Evolutionary conservation across 2,888 invertebrate species (phyloP).

Genomic region (Cryptosula pallasiana): DNA sequence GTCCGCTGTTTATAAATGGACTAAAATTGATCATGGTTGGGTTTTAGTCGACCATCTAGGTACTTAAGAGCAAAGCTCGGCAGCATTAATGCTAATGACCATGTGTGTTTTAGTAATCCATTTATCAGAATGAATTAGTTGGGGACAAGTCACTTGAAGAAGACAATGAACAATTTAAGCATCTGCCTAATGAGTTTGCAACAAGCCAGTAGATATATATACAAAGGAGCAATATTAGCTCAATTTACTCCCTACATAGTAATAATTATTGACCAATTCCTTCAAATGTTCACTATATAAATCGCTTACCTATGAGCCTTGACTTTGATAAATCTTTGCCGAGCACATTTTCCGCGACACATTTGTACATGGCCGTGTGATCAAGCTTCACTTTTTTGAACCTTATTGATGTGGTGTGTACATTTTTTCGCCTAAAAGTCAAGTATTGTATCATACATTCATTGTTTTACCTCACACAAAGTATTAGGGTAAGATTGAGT

Average conservation of each 20-base stretch:
- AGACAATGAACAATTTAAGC: not conserved
- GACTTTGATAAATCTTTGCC: constrained; percentile 7
- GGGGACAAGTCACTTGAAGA: not conserved
- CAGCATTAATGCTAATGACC: not conserved
- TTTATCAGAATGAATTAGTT: not conserved
- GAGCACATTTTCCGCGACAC: not conserved
- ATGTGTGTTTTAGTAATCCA: not conserved
- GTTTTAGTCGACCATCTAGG: not conserved
- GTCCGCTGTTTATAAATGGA: not conserved
- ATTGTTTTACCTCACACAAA: too few species aligned
- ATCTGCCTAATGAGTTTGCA: not conserved
- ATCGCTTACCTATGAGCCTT: constrained; percentile 20
- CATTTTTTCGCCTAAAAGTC: constrained; percentile 14
- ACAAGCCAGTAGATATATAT: not conserved
- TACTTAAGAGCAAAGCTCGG: not conserved
- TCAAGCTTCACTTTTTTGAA: not conserved
- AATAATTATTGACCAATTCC: too few species aligned
- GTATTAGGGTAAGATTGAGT: too few species aligned
- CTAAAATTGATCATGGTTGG: not conserved
- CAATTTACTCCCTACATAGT: too few species aligned
- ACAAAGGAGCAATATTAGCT: too few species aligned
- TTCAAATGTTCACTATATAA: too few species aligned
- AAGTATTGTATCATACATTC: not conserved
- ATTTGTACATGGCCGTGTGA: not conserved
- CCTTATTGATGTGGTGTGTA: not conserved